Percentiles rank a stretch among this genome's conserved stretches.
These are phyloP conservation scores for Chamaea fasciata DNA, from an alignment of 2,113 vertebrate species.

Conservation along the genomic window DNA sequence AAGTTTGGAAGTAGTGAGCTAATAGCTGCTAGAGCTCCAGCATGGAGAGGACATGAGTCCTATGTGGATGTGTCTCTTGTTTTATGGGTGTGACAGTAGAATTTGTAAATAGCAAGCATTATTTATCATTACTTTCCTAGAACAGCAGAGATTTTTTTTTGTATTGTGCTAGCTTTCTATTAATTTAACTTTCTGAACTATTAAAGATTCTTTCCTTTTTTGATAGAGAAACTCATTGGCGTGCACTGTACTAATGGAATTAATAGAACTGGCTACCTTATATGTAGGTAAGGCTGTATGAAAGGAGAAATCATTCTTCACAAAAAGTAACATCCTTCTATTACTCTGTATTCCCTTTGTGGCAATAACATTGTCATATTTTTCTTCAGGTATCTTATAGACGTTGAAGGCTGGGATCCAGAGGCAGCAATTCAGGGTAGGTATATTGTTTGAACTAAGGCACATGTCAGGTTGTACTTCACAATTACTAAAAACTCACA, in stretches of 20 bases:
- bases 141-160: not conserved
- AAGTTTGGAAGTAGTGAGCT: not conserved
- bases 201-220: slow-evolving; percentile 32
- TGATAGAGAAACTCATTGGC: slow-evolving; percentile 69
- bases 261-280: slow-evolving; percentile 75
- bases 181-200: not conserved
- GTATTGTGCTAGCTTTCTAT: not conserved
- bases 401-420: slow-evolving; percentile 74
- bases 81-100: not conserved
- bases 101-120: not conserved
- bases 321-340: not conserved
- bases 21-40: not conserved
- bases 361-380: not conserved
- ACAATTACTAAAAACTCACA: not conserved
- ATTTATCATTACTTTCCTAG: not conserved
- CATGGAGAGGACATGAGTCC: not conserved
- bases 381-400: slow-evolving; percentile 69
- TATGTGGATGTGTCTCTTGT: not conserved
- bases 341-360: not conserved
- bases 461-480: not conserved
- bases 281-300: slow-evolving; percentile 68
- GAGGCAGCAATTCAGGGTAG: slow-evolving; percentile 67
- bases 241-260: slow-evolving; percentile 75
- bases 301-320: not conserved
- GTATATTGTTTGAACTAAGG: not conserved